Percentiles rank a stretch among this genome's conserved stretches.
These are phyloP conservation scores for Eriosoma lanigerum DNA, from an alignment of 1,140 invertebrate genomes.

Conservation along the genomic window DNA sequence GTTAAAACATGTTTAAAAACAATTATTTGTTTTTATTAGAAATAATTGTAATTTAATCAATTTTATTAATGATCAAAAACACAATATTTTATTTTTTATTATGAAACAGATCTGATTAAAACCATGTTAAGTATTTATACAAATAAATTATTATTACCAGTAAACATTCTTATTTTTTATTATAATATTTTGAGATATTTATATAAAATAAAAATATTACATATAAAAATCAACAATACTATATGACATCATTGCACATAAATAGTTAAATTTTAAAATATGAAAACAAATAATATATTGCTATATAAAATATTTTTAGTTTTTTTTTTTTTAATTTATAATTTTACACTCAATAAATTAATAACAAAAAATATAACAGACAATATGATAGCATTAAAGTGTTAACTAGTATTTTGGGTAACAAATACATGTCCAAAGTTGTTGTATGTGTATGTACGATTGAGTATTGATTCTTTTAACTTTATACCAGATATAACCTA, in stretches of 20 bases:
- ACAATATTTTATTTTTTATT: neutral
- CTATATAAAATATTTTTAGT: neutral
- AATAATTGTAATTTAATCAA: neutral
- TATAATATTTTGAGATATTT: neutral
- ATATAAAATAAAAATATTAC: neutral
- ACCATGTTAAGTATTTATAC: neutral
- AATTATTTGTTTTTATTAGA: neutral
- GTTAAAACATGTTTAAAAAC: neutral
- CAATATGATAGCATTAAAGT: neutral
- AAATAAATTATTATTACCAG: slow-evolving; percentile 3
- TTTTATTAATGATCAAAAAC: slow-evolving; percentile 16
- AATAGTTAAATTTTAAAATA: neutral
- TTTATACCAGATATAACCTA: slow-evolving; percentile 42
- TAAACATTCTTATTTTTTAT: neutral
- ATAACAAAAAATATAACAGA: too few species aligned
- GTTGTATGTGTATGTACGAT: slow-evolving; percentile 29
- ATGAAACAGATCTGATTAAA: slow-evolving; percentile 26
- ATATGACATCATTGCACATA: neutral
- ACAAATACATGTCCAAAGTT: slow-evolving; percentile 47
- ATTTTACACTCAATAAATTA: too few species aligned
- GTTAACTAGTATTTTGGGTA: slow-evolving; percentile 8
- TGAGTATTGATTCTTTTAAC: slow-evolving; percentile 32
- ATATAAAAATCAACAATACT: neutral
- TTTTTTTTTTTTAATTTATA: neutral
- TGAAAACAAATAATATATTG: too few species aligned